phyloP scores from a whole-genome alignment of 2,888 invertebrate genomes.

The Anthoptus insignis region DNA sequence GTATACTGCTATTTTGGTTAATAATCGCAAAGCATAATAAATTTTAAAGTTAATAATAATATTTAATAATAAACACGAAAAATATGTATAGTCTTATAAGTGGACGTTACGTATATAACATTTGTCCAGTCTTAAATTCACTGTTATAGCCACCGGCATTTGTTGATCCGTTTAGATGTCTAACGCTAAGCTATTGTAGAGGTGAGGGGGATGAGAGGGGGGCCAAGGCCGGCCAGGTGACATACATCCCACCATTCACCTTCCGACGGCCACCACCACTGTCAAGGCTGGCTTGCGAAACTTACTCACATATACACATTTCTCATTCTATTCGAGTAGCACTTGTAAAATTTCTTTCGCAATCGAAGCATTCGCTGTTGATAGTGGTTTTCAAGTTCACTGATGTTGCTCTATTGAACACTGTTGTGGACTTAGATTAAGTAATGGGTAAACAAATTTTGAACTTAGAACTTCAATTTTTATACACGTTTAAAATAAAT shows the following conservation, averaged over 20 bases:
- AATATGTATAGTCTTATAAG: too few species aligned
- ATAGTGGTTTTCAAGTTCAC: conserved; percentile 49
- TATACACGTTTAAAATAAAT: background rate
- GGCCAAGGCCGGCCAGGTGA: conserved; percentile 81
- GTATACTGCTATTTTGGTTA: too few species aligned
- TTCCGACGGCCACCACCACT: conserved; percentile 78
- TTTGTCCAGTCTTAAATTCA: too few species aligned
- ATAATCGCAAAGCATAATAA: too few species aligned
- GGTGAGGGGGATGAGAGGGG: conserved; percentile 72
- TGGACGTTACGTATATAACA: too few species aligned
- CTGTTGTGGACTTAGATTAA: background rate
- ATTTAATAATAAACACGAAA: too few species aligned
- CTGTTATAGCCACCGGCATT: too few species aligned
- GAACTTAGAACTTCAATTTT: background rate
- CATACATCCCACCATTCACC: conserved; percentile 83
- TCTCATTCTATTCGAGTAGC: conserved; percentile 59
- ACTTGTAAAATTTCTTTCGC: conserved; percentile 63
- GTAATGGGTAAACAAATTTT: background rate
- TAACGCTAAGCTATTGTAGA: conserved; percentile 57
- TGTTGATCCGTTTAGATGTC: conserved; percentile 47
- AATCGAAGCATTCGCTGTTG: conserved; percentile 41
- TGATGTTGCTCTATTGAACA: conserved; percentile 14
- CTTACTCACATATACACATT: conserved; percentile 49
- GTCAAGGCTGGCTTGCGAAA: conserved; percentile 84
- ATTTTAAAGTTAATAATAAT: too few species aligned